Percentiles rank a stretch among this genome's conserved stretches.
These are phyloP conservation scores for Apodemia mormo DNA, from an alignment of 2,888 invertebrate genomes.

Conservation along the genomic window DNA sequence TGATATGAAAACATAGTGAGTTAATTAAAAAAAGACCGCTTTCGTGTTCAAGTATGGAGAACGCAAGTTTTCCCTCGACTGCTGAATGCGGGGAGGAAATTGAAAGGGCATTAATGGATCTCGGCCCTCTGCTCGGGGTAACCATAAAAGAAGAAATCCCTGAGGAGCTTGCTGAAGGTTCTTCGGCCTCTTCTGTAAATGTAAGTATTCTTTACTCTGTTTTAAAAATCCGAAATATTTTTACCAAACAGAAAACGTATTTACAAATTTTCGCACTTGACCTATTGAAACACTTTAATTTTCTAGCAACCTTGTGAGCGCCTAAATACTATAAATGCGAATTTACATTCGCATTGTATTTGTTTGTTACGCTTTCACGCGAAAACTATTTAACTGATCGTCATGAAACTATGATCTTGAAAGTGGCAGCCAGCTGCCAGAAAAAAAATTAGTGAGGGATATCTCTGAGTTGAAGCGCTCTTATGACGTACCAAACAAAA, in stretches of 20 bases:
- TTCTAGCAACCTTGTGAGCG: conserved; percentile 3
- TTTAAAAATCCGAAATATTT: neutral
- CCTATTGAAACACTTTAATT: conserved; percentile 5
- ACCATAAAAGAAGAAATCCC: conserved; percentile 72
- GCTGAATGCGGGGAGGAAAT: conserved; percentile 74
- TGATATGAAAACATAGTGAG: conserved; percentile 48
- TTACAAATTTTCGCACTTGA: neutral
- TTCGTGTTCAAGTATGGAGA: conserved; percentile 55
- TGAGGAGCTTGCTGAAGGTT: conserved; percentile 58
- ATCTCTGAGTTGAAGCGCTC: too few species aligned
- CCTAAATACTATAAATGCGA: neutral
- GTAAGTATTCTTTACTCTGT: conserved; percentile 44
- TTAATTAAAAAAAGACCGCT: conserved; percentile 41
- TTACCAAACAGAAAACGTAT: neutral
- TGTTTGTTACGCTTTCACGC: too few species aligned
- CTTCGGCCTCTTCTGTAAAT: conserved; percentile 45
- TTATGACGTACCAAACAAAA: too few species aligned
- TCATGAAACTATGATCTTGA: too few species aligned
- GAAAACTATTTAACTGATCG: too few species aligned
- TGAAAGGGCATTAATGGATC: conserved; percentile 74
- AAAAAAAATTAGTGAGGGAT: too few species aligned
- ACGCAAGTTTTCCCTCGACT: conserved; percentile 62
- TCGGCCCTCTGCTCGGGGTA: conserved; percentile 70
- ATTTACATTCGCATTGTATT: too few species aligned
- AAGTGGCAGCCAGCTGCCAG: too few species aligned